These are phyloP conservation scores for Orius laevigatus DNA, from an alignment of 1,140 invertebrate species.

Conservation along the genomic window DNA sequence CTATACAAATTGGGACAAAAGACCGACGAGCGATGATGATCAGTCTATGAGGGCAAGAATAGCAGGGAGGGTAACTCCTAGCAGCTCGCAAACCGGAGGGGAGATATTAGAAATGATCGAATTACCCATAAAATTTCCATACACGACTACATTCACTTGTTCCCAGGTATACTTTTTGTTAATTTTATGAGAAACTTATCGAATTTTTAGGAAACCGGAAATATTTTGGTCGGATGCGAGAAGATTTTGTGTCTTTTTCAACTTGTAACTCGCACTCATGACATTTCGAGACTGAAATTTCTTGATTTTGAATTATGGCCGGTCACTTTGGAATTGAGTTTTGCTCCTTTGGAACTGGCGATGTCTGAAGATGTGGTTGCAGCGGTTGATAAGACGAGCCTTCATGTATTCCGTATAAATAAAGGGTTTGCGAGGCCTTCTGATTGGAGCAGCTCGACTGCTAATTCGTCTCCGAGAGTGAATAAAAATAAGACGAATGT, in stretches of 20 bases:
- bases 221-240: conserved; percentile 37
- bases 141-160: conserved; percentile 38
- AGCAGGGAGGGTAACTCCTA: conserved; percentile 47
- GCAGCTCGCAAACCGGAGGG: conserved; percentile 22
- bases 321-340: conserved; percentile 32
- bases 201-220: conserved; percentile 34
- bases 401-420: conserved; percentile 29
- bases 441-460: conserved; percentile 12
- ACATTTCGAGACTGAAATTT: conserved; percentile 42
- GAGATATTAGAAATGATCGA: conserved; percentile 46
- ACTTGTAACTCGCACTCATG: conserved; percentile 41
- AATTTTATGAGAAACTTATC: not conserved
- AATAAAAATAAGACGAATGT: too few relatives aligned
- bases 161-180: conserved; percentile 31
- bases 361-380: conserved; percentile 42
- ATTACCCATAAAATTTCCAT: conserved; percentile 35
- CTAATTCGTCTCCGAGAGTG: not conserved
- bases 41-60: conserved; percentile 50
- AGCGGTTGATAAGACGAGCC: conserved; percentile 28
- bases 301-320: conserved; percentile 43
- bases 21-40: conserved; percentile 26
- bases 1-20: conserved; percentile 43
- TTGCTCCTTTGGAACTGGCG: conserved; percentile 31
- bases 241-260: conserved; percentile 36
- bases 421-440: conserved; percentile 19